A percentile compares a stretch with the other conserved stretches of the same genome.
These are phyloP conservation scores for Aselliscus stoliczkanus DNA, from an alignment of 2,797 vertebrate genomes.

Conservation along the genomic window DNA sequence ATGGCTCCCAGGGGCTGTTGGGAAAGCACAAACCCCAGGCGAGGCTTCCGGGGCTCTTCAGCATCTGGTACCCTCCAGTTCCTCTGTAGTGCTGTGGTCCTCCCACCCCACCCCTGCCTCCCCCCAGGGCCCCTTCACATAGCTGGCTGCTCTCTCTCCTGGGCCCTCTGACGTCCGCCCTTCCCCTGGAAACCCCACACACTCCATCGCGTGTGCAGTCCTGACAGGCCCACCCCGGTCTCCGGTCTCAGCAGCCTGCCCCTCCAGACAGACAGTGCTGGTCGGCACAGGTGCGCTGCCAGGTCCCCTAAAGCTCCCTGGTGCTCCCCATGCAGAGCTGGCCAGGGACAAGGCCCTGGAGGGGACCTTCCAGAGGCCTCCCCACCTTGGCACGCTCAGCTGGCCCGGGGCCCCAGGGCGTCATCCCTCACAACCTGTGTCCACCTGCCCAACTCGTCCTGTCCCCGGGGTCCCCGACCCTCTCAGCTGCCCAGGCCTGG, in stretches of 20 bases:
- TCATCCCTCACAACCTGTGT: not conserved
- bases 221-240: no score
- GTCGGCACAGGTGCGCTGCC: fast-evolving
- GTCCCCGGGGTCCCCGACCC: fast-evolving
- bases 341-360: not conserved
- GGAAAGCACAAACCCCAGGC: not conserved
- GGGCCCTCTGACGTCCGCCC: not conserved
- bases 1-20: not conserved
- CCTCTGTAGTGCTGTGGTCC: fast-evolving
- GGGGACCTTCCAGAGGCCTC: not conserved
- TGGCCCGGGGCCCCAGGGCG: not conserved
- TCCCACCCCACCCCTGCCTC: fast-evolving
- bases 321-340: no score
- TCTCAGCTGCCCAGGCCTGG: not conserved
- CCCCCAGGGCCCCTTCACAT: fast-evolving
- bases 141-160: not conserved
- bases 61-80: not conserved
- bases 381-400: fast-evolving
- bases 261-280: fast-evolving
- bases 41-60: not conserved
- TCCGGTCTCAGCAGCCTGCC: not conserved
- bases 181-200: fast-evolving
- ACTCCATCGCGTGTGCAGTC: no score
- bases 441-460: not conserved
- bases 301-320: not conserved